These are phyloP conservation scores for Caenorhabditis sp. DNA, from an alignment of 2,888 invertebrate genomes.

Conservation along the genomic window DNA sequence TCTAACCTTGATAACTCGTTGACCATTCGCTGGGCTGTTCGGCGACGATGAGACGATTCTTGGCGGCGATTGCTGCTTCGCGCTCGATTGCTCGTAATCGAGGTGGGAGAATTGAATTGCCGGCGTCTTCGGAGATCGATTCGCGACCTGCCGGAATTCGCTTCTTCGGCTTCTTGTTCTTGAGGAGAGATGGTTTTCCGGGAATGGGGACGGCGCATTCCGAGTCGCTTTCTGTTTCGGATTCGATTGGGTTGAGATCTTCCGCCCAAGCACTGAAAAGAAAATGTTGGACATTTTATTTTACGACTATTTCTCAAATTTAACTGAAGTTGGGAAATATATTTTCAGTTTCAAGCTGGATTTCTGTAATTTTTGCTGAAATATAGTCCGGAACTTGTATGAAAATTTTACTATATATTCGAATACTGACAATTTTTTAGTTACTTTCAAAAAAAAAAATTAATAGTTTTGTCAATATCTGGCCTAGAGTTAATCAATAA, in stretches of 20 bases:
- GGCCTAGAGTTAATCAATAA: too few species aligned
- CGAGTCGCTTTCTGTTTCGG: conserved; percentile 5
- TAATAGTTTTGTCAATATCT: too few species aligned
- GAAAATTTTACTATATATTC: too few species aligned
- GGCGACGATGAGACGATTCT: conserved; percentile 4
- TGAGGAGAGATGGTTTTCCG: conserved; percentile 15
- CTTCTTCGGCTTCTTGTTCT: conserved; percentile 1
- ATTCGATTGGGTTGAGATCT: conserved; percentile 4
- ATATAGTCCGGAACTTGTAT: too few species aligned
- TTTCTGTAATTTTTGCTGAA: too few species aligned
- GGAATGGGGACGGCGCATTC: conserved; percentile 33
- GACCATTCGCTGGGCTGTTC: conserved; percentile 54
- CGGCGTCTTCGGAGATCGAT: background rate
- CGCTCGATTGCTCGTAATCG: conserved; percentile 33
- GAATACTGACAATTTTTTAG: too few species aligned
- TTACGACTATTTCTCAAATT: too few species aligned
- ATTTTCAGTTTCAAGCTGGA: too few species aligned
- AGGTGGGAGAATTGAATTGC: conserved; percentile 48
- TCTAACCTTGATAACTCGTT: conserved; percentile 13
- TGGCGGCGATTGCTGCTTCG: background rate
- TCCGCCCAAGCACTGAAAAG: conserved; percentile 40
- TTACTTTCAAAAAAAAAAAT: too few species aligned
- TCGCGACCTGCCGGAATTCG: background rate
- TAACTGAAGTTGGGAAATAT: too few species aligned
- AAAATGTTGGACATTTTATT: background rate